phyloP scores from a whole-genome alignment of 2,113 vertebrate genomes.

The Mus musculus region DNA sequence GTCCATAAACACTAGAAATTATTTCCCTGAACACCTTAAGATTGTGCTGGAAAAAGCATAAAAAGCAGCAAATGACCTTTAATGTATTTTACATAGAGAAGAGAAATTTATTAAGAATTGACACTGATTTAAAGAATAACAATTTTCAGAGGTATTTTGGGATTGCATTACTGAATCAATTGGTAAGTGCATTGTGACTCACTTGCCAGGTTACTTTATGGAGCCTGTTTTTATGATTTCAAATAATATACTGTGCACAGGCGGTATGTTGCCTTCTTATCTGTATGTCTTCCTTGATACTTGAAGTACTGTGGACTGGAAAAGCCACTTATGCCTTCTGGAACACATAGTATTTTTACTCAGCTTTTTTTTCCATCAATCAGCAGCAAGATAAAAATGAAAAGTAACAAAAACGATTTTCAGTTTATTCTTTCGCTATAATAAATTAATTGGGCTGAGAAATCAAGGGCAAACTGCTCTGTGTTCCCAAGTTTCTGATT shows the following conservation, averaged over 20 bases:
- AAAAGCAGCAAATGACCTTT: neutral
- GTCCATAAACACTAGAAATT: neutral
- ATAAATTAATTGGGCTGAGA: conserved; percentile 21
- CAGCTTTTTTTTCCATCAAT: neutral
- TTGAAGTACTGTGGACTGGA: neutral
- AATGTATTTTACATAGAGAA: neutral
- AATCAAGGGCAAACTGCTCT: conserved; percentile 5
- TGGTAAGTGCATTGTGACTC: neutral
- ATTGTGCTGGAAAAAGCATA: neutral
- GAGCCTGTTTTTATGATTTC: neutral
- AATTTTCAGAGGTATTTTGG: neutral
- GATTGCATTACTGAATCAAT: neutral
- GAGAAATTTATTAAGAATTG: neutral
- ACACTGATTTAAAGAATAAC: conserved; percentile 31
- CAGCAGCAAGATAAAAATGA: neutral
- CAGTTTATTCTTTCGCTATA: neutral
- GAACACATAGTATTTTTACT: neutral
- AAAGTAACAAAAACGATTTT: neutral
- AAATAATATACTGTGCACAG: neutral
- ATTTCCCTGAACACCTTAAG: neutral
- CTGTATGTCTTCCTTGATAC: neutral
- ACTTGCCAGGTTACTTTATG: neutral
- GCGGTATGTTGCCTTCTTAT: neutral
- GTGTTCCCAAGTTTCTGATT: conserved; percentile 5
- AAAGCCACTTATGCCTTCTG: neutral